These are phyloP conservation scores for Trididemnum nubilum DNA, from an alignment of 23 tunicate genomes.

Conservation along the genomic window DNA sequence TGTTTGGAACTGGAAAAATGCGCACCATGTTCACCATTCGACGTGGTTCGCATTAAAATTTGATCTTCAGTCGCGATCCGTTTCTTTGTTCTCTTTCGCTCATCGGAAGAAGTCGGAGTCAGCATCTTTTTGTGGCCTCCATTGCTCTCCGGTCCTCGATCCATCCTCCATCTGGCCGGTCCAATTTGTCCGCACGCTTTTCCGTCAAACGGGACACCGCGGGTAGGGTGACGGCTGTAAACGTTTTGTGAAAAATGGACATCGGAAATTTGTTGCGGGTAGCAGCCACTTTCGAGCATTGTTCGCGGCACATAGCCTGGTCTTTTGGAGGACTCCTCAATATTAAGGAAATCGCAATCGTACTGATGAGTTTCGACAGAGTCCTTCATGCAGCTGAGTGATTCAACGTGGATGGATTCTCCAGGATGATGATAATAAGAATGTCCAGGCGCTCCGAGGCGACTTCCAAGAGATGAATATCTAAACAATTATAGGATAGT, in stretches of 20 bases:
- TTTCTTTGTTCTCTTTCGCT: conserved; percentile 74
- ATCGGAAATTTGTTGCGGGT: background rate
- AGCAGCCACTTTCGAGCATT: background rate
- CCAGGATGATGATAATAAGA: no score
- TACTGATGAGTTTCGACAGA: no score
- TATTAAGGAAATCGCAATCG: no score
- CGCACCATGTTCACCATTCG: background rate
- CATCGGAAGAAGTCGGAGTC: conserved; percentile 96
- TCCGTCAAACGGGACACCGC: background rate
- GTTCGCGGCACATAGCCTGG: background rate
- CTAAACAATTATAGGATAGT: no score
- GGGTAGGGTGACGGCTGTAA: background rate
- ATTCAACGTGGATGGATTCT: no score
- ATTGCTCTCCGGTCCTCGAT: no score
- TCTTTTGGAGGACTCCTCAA: background rate
- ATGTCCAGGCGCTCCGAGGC: conserved; percentile 7
- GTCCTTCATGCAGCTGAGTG: no score
- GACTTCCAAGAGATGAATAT: conserved; percentile 31
- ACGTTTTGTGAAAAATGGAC: background rate
- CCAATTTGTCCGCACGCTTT: no score
- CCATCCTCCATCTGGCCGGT: no score
- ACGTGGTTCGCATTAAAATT: background rate
- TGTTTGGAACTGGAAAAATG: background rate
- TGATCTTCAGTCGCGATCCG: conserved; percentile 58
- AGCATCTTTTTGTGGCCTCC: conserved; percentile 64